Percentiles rank a stretch among this genome's conserved stretches.
phyloP scores from a whole-genome alignment of 2,888 invertebrate genomes.

The Lasioglossum calceatum region DNA sequence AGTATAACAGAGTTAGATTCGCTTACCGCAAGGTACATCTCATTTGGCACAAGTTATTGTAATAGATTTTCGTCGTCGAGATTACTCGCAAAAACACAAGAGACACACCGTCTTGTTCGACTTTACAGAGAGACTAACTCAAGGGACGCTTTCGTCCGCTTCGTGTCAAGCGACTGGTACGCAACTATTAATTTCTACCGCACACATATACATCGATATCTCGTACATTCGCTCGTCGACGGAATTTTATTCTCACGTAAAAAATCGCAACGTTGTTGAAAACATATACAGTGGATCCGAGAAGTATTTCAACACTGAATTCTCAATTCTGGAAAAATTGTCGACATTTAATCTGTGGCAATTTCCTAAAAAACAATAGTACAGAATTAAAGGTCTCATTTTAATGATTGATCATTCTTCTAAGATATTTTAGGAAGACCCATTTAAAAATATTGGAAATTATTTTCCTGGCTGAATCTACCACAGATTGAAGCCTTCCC shows the following conservation, averaged over 20 bases:
- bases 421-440: background rate
- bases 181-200: constrained; percentile 43
- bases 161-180: constrained; percentile 28
- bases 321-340: background rate
- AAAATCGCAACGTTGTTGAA: constrained; percentile 38
- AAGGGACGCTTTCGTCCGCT: constrained; percentile 26
- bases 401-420: background rate
- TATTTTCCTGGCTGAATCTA: background rate
- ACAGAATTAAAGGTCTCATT: background rate
- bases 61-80: constrained; percentile 38
- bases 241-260: constrained; percentile 15
- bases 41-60: constrained; percentile 66
- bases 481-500: background rate
- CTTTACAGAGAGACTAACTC: constrained; percentile 12
- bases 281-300: constrained; percentile 7
- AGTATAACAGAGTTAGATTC: constrained; percentile 56
- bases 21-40: constrained; percentile 50
- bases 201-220: constrained; percentile 42
- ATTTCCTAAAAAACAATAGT: background rate
- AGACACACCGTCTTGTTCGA: constrained; percentile 18
- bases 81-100: constrained; percentile 38
- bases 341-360: background rate
- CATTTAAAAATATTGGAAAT: background rate
- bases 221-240: constrained; percentile 33
- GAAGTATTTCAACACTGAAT: background rate